phyloP scores from a whole-genome alignment of 2,888 invertebrate species.

The Dione vanillae region DNA sequence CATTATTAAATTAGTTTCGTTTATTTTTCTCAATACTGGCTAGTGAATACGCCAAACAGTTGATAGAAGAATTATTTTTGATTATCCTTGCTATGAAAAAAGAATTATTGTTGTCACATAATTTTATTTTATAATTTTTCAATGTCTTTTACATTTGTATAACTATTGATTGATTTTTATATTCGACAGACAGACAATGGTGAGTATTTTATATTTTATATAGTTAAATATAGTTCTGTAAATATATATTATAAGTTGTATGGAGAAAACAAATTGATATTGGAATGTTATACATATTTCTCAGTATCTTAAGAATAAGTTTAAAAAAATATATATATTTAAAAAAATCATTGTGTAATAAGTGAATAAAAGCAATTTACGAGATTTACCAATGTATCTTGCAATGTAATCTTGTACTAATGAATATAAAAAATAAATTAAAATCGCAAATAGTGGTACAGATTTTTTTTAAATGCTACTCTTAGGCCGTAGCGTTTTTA shows the following conservation, averaged over 20 bases:
- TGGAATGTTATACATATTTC: not conserved
- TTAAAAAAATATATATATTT: no score
- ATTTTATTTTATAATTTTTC: constrained; percentile 27
- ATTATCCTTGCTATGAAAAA: constrained; percentile 28
- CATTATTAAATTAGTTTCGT: not conserved
- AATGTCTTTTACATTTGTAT: constrained; percentile 30
- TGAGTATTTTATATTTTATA: constrained; percentile 4
- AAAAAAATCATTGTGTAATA: no score
- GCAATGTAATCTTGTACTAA: not conserved
- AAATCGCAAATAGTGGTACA: not conserved
- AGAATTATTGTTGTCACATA: constrained; percentile 32
- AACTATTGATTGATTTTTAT: constrained; percentile 7
- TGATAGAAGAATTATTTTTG: constrained; percentile 38
- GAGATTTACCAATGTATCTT: no score
- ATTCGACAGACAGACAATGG: constrained; percentile 18
- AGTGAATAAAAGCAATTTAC: no score
- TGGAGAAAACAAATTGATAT: not conserved
- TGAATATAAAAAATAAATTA: not conserved
- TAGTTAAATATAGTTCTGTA: not conserved
- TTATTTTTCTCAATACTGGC: constrained; percentile 24
- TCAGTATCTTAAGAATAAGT: no score
- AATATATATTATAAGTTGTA: not conserved
- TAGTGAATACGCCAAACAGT: constrained; percentile 3
- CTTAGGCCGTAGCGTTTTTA: not conserved
- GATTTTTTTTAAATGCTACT: not conserved